Conservation (phyloP, 2,113 vertebrate genomes). For the Myiopsitta monachus region DNA sequence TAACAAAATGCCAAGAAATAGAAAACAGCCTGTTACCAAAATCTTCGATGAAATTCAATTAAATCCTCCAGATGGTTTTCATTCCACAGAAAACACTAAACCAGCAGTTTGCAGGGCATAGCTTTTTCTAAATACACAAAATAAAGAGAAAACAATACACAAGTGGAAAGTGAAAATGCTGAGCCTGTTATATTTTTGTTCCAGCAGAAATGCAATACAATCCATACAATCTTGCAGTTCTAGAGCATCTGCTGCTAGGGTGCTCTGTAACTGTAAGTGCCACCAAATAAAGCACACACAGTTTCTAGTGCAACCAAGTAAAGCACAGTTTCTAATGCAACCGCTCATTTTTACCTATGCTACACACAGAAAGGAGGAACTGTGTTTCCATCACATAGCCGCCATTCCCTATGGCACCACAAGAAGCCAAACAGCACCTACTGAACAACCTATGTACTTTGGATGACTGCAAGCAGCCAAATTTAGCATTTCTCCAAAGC, state of each 20-base stretch:
- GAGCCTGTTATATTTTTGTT: constrained; percentile 57
- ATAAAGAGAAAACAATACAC: constrained; percentile 63
- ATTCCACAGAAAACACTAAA: constrained; percentile 63
- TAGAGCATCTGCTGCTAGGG: background rate
- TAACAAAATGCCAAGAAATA: constrained; percentile 15
- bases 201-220: constrained; percentile 38
- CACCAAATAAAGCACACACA: background rate
- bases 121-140: constrained; percentile 67
- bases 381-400: background rate
- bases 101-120: constrained; percentile 50
- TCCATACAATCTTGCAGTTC: constrained; percentile 46
- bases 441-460: background rate
- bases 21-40: constrained; percentile 8
- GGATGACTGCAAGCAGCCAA: background rate
- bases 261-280: background rate
- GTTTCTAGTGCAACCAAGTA: background rate
- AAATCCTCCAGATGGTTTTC: constrained; percentile 64
- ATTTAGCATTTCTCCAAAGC: constrained; percentile 7
- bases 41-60: constrained; percentile 1
- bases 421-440: background rate
- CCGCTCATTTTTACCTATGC: background rate
- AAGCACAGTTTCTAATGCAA: background rate
- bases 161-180: constrained; percentile 62
- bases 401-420: background rate
- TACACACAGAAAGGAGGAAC: background rate